Evolutionary conservation across 2,888 invertebrate genomes (phyloP), one percentile per base, ranked within the genome.

Genomic region (Schrankia costaestrigalis): DNA sequence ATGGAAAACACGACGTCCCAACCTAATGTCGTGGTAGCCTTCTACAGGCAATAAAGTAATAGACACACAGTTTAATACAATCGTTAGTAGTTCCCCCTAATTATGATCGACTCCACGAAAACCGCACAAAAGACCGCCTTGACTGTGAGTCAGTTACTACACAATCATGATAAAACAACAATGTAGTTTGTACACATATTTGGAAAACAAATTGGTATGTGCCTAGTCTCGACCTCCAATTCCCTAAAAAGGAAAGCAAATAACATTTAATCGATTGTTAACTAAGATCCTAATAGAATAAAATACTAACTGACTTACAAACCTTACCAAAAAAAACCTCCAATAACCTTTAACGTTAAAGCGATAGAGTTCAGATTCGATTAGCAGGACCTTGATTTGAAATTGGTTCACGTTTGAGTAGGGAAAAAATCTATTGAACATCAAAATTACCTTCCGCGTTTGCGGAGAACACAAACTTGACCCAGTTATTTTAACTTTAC

Each of bases 371-470:
- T 30, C 40, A 50, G 23, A 47, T 48, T 53, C 19, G 26, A 25
- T 36, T 22, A 35, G n/a, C 26, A 10, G 5, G 11, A 11, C 33
- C 35, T 39, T 42, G 43, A 48, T 58, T 55, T 45, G 43, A 30
- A 61, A 58, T 56, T 60, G 56, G 42, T 44, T 56, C 53, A 52
- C 58, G 54, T 56, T 56, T 41, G 37, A 52, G 37, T 34, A 24
- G 42, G 40, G 41, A 45, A 61, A 61, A 63, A 62, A 51, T 61
- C 47, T 57, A 63, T 63, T 55, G 56, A 47, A 43, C 44, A 41
- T 26, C 42, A 41, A 55, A 61, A 64, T 61, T 62, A 59, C 56
- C 50, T 61, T 49, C 43, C 47, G 35, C 44, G 38, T 51, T 62
- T 59, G 48, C 41, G 32, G 36, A 30, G 39, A 52, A 50, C 28